Base-by-base conservation (phyloP, 1,140 invertebrate genomes). In the Bombus polaris region DNA sequence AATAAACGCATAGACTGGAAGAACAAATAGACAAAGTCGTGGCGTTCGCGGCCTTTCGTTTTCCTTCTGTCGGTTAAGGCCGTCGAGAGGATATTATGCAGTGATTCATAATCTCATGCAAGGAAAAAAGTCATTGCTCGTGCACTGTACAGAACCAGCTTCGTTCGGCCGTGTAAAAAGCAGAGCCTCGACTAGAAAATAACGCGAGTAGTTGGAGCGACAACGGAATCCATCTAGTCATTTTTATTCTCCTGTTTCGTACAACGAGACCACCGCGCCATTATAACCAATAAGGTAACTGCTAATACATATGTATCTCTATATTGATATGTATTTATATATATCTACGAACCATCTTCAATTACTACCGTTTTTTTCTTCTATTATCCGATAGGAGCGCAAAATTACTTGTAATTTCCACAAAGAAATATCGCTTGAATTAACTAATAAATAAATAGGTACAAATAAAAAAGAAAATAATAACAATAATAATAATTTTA, bases 31-130 rank as follows among this genome's bases (percentile, higher is more conserved):
- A 76, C 66, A 83, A 77, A 83, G 62, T 80, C 77, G 39, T 39
- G 35, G 76, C 35, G 66, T 71, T 44, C 84, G 72, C 78, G 79
- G 79, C 84, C 84, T 81, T 78, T 89, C 75, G 87, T 74, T 90
- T 86, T 84, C 85, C 88, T 81, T 76, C 80, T 59, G 71, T 32
- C 78, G 89, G 84, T 83, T 84, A 89, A 90, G 88, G 89, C 77
- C 89, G 78, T 86, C 78, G 85, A 83, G 73, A 89, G 88, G 84
- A 87, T 89, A 90, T 90, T 89, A 89, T 74, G 81, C 85, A 86
- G 84, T 89, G 88, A 90, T 89, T 90, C 88, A 90, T 89, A 89
- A 90, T 90, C 82, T 85, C 88, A 86, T 85, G 81, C 85, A 82
- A 87, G 85, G 85, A 80, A 78, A 90, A 87, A 77, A 89, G 88